A percentile compares a stretch with the other conserved stretches of the same genome.
Conservation (phyloP, 1,140 invertebrate species). For the Heliconius hermathena region DNA sequence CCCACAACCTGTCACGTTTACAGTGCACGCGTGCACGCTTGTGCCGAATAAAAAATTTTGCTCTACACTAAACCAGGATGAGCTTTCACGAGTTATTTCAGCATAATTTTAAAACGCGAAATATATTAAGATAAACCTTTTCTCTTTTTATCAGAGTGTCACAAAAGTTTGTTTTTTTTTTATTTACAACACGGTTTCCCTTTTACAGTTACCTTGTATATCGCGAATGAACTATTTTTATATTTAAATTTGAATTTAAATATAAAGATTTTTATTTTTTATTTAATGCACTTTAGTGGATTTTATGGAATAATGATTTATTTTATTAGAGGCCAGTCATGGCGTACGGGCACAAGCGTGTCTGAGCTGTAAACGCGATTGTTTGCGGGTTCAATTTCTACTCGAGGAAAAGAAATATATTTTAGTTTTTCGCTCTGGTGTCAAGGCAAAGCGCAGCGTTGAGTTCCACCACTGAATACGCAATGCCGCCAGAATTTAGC, state of each 20-base stretch:
- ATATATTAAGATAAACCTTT: conserved; percentile 9
- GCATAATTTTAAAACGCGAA: conserved; percentile 9
- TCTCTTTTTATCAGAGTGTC: conserved; percentile 4
- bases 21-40: not conserved
- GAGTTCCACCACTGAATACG: no score
- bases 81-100: conserved; percentile 3
- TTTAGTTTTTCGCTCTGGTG: no score
- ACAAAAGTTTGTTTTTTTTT: not conserved
- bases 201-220: conserved; percentile 6
- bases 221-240: conserved; percentile 5
- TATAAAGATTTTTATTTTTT: not conserved
- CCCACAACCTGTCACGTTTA: no score
- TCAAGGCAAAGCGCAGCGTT: no score
- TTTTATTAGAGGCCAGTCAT: no score
- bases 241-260: not conserved
- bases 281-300: not conserved
- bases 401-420: no score
- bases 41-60: not conserved
- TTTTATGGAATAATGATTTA: not conserved
- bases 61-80: not conserved
- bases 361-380: no score
- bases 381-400: no score
- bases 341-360: no score
- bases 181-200: conserved; percentile 2
- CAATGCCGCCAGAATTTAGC: no score